Evolutionary conservation across 2,888 invertebrate species (phyloP), one percentile per base, ranked within the genome.

Genomic region (Hirtodrosophila cameraria): DNA sequence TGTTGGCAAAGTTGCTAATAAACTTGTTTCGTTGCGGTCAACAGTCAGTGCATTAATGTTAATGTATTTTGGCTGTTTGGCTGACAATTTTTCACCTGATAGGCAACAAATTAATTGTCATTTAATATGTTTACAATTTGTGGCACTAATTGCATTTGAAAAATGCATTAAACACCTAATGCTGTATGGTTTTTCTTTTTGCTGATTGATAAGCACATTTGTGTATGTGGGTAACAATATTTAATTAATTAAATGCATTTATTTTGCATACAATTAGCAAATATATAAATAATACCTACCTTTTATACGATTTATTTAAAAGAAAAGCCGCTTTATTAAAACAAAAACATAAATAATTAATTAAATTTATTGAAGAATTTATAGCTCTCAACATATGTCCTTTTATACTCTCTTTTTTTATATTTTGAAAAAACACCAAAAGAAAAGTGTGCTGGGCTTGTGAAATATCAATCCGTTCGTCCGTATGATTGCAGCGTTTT

Each of bases 51-150:
- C 55, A 73, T 85, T 69, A 74, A 77, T 74, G 65, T 69, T 87
- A 80, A 80, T 87, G 87, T 63, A 74, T 74, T 85, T 80, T 60
- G 31, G 54, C 58, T 87, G 87, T 80, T 82, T 73, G 55, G 61
- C 57, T 73, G 59, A 59, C 64, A 77, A 76, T 80, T 86, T 79
- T 66, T 36, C 61, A 66, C 57, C 53, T 85, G 65, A 78, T 69
- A 81, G 65, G 57, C 75, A 65, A 28, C 61, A 81, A 86, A 87
- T 87, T 74, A 87, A 80, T 82, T 78, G 75, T 60, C 79, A 79
- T 74, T 81, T 78, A 87, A 73, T 77, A 62, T 79, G 63, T 55
- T 54, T 58, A 55, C 54, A 63, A 23, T 65, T 57, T 55, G 53
- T 39, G 62, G 30, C 41, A 54, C 74, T 82, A 81, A 85, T 81